A percentile compares a stretch with the other conserved stretches of the same genome.
Evolutionary conservation across 2,113 vertebrate species (phyloP).

Genomic region (Strix uralensis): DNA sequence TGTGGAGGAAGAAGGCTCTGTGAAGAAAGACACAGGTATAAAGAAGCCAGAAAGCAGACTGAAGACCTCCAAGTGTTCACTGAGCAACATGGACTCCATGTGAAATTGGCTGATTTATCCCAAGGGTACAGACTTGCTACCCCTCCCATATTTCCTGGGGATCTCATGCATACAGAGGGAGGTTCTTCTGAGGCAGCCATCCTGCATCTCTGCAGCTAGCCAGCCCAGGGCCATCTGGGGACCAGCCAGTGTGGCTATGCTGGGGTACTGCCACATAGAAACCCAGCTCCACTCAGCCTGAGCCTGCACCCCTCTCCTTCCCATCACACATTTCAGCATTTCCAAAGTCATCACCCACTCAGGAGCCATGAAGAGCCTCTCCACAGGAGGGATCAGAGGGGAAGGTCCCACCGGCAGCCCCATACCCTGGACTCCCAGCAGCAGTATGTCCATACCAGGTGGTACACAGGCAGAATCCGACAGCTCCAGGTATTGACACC

Average conservation of each 20-base stretch:
- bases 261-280: too few species aligned
- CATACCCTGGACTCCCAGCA: not conserved
- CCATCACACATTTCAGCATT: not conserved
- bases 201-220: not conserved
- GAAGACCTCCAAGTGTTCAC: rapidly evolving
- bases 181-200: too few species aligned
- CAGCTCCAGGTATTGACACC: not conserved
- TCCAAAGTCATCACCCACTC: not conserved
- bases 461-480: not conserved
- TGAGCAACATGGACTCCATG: rapidly evolving
- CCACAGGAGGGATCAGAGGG: not conserved
- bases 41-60: not conserved
- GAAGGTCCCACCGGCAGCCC: not conserved
- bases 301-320: not conserved
- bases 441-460: rapidly evolving
- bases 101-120: not conserved
- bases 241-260: not conserved
- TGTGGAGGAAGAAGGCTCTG: rapidly evolving
- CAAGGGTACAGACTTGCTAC: not conserved
- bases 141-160: not conserved
- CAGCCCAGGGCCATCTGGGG: not conserved
- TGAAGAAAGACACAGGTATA: rapidly evolving
- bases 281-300: not conserved
- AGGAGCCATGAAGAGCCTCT: not conserved
- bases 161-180: rapidly evolving